phyloP scores from a whole-genome alignment of 2,113 vertebrate species.

The Smithornis capensis region DNA sequence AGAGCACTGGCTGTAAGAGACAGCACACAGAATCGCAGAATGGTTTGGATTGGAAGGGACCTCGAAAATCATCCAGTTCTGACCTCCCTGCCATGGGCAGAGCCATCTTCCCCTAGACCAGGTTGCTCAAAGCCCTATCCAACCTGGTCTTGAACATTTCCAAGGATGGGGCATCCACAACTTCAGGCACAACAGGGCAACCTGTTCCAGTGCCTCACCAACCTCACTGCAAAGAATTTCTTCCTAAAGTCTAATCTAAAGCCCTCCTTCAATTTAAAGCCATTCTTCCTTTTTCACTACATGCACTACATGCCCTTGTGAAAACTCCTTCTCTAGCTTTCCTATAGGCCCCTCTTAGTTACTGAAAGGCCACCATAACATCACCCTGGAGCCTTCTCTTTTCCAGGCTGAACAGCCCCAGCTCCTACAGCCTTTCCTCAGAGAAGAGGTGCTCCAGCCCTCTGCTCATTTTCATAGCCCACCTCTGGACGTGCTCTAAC shows the following conservation, averaged over 20 bases:
- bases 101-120: background rate
- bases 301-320: background rate
- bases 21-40: background rate
- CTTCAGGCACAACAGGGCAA: background rate
- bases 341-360: background rate
- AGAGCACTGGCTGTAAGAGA: background rate
- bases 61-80: background rate
- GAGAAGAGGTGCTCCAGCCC: background rate
- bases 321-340: background rate
- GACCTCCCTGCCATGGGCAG: background rate
- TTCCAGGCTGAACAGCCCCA: background rate
- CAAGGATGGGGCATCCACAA: background rate
- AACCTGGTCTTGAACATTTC: background rate
- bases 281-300: background rate
- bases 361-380: background rate
- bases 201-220: background rate
- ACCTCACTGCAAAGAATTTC: background rate
- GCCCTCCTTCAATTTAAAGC: background rate
- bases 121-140: background rate
- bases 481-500: background rate
- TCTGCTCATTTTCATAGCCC: background rate
- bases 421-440: background rate
- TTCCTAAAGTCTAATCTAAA: background rate
- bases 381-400: background rate
- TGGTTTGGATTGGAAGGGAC: background rate